Evolutionary conservation across 2,113 vertebrate genomes (phyloP).

Genomic region (Ammodytes dubius): DNA sequence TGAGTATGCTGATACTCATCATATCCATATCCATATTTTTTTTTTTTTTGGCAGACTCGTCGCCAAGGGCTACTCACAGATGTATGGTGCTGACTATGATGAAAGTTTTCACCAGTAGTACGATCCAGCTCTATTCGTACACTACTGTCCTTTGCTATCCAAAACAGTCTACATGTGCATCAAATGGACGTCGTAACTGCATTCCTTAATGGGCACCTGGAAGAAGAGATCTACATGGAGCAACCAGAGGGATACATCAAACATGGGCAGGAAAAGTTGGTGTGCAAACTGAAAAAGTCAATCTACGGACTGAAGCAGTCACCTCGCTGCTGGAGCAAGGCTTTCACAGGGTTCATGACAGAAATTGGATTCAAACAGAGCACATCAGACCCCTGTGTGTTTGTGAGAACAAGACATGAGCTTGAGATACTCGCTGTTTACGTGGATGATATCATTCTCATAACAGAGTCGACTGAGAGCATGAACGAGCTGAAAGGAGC

Average conservation of each 20-base stretch:
- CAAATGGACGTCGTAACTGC: constrained; percentile 31
- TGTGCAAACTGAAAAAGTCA: constrained; percentile 37
- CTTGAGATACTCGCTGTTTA: constrained; percentile 15
- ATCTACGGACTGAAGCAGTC: constrained; percentile 42
- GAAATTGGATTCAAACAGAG: constrained; percentile 4
- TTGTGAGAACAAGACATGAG: background rate
- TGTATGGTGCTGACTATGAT: constrained; percentile 7
- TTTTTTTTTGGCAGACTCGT: no score
- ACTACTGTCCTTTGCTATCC: background rate
- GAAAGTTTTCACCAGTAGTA: constrained; percentile 42
- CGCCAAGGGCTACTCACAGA: constrained; percentile 50
- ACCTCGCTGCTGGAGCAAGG: constrained; percentile 25
- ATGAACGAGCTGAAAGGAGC: background rate
- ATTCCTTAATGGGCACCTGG: constrained; percentile 15
- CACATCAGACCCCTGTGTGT: background rate
- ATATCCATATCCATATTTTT: no score
- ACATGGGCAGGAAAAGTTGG: constrained; percentile 15
- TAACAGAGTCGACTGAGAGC: constrained; percentile 17
- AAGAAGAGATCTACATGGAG: constrained; percentile 31
- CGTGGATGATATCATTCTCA: constrained; percentile 43
- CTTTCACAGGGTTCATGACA: constrained; percentile 31
- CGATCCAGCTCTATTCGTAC: constrained; percentile 32
- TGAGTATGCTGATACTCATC: constrained; percentile 22
- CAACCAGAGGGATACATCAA: constrained; percentile 14
- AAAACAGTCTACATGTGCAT: constrained; percentile 17